Conservation (phyloP, 2,113 vertebrate genomes). For the Bufo bufo region DNA sequence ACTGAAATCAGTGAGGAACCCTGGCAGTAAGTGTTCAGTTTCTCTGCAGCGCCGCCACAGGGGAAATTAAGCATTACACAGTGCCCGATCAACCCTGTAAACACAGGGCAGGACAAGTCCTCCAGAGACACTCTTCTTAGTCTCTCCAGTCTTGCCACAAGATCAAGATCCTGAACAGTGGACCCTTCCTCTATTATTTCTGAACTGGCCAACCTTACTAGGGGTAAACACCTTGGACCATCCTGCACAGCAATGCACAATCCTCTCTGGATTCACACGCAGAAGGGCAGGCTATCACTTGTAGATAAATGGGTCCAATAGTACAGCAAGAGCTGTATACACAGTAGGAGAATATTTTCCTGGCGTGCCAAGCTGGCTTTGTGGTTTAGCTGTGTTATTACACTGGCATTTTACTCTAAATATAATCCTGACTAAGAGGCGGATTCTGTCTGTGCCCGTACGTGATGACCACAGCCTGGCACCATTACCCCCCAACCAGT, state of each 20-base stretch:
- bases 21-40: too few species aligned
- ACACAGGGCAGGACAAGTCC: too few species aligned
- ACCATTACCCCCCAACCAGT: constrained; percentile 7
- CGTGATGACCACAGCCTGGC: constrained; percentile 29
- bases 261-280: not conserved
- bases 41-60: too few species aligned
- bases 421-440: constrained; percentile 44
- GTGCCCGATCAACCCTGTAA: too few species aligned
- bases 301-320: not conserved
- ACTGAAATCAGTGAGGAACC: too few species aligned
- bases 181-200: too few species aligned
- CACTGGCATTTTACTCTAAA: constrained; percentile 47
- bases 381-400: constrained; percentile 51
- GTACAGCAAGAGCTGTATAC: not conserved
- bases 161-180: too few species aligned
- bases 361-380: constrained; percentile 35
- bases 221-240: too few species aligned
- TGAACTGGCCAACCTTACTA: too few species aligned
- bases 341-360: constrained; percentile 23
- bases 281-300: not conserved
- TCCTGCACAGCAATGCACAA: not conserved
- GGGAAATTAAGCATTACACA: too few species aligned
- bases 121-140: too few species aligned
- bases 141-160: too few species aligned
- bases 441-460: constrained; percentile 49